Evolutionary conservation across 2,113 vertebrate species (phyloP).

Genomic region (Halichoerus grypus): DNA sequence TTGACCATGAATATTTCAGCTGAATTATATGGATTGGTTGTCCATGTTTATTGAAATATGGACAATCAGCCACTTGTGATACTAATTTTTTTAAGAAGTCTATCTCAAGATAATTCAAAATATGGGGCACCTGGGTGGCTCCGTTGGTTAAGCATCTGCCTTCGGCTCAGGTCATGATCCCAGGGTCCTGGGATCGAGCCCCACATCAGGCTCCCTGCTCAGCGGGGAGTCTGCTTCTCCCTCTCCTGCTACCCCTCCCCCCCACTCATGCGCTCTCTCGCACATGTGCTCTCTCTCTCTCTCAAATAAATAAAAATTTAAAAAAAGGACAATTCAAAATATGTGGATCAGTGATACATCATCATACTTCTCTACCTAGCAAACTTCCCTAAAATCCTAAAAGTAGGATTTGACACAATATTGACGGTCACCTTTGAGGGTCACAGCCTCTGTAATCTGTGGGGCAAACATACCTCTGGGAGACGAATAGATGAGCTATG

Average conservation of each 20-base stretch:
- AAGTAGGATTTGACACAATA: not conserved
- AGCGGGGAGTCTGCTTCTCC: too few relatives aligned
- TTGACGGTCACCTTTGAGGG: not conserved
- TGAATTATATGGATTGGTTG: not conserved
- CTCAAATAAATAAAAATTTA: too few relatives aligned
- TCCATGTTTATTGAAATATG: constrained; percentile 36
- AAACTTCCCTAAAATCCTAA: not conserved
- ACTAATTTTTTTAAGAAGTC: not conserved
- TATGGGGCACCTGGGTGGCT: not conserved
- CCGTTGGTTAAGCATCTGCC: too few relatives aligned
- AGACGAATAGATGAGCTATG: not conserved
- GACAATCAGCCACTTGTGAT: not conserved
- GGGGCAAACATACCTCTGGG: not conserved
- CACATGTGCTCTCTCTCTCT: too few relatives aligned
- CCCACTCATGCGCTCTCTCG: too few relatives aligned
- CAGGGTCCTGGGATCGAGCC: too few relatives aligned
- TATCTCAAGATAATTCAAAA: not conserved
- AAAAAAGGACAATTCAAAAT: not conserved
- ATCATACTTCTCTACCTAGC: not conserved
- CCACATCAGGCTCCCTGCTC: too few relatives aligned
- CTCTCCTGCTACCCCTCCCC: too few relatives aligned
- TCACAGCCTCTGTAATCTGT: not conserved
- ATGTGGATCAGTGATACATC: not conserved
- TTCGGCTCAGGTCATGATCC: too few relatives aligned
- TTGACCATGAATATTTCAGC: not conserved